phyloP scores from a whole-genome alignment of 2,888 invertebrate genomes.

The Tetanocera ferruginea region DNA sequence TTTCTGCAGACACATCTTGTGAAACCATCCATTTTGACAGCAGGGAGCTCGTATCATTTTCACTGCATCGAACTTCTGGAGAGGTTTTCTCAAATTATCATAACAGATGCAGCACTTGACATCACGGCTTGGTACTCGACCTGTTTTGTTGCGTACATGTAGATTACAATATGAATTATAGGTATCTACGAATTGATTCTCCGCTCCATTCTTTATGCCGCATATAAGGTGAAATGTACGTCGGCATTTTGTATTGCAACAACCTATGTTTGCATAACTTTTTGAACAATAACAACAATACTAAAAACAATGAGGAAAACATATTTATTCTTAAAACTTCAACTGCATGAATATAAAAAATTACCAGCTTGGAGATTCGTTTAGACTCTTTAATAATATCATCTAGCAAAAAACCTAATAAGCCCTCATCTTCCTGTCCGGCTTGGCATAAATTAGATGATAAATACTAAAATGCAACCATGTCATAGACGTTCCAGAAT shows the following conservation, averaged over 20 bases:
- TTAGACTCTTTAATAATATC: slow-evolving; percentile 79
- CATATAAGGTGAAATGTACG: slow-evolving; percentile 83
- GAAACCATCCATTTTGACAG: slow-evolving; percentile 84
- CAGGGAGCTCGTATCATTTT: slow-evolving; percentile 80
- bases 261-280: slow-evolving; percentile 80
- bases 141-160: slow-evolving; percentile 45
- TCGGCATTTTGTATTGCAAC: slow-evolving; percentile 76
- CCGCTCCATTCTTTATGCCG: slow-evolving; percentile 75
- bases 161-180: slow-evolving; percentile 71
- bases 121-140: slow-evolving; percentile 23
- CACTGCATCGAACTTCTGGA: slow-evolving; percentile 62
- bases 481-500: not conserved
- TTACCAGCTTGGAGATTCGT: slow-evolving; percentile 77
- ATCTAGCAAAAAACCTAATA: slow-evolving; percentile 78
- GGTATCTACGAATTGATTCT: slow-evolving; percentile 76
- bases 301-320: slow-evolving; percentile 71
- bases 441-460: slow-evolving; percentile 79
- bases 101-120: slow-evolving; percentile 79
- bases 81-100: slow-evolving; percentile 65
- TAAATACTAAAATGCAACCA: slow-evolving; percentile 73
- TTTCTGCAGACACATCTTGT: slow-evolving; percentile 78
- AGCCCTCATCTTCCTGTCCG: slow-evolving; percentile 78
- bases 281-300: slow-evolving; percentile 78
- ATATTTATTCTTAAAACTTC: slow-evolving; percentile 20
- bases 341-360: slow-evolving; percentile 48